A percentile compares a stretch with the other conserved stretches of the same genome.
These are phyloP conservation scores for Philonicus albiceps DNA, from an alignment of 2,888 invertebrate species.

Conservation along the genomic window DNA sequence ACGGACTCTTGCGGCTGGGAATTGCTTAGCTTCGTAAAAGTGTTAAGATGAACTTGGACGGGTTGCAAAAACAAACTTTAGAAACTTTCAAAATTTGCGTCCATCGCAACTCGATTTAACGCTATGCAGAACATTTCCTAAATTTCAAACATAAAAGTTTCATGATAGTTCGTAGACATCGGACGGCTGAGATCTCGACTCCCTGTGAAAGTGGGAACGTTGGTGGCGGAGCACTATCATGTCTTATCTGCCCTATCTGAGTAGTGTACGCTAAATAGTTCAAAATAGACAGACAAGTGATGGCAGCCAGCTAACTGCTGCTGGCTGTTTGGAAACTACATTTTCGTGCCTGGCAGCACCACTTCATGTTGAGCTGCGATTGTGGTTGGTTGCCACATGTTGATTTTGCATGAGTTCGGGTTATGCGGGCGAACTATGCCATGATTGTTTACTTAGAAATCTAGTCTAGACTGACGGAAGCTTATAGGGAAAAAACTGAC, in stretches of 20 bases:
- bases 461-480: background rate
- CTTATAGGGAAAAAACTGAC: background rate
- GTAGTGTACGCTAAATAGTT: background rate
- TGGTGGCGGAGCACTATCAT: background rate
- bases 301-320: background rate
- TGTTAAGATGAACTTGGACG: background rate
- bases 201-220: background rate
- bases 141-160: background rate
- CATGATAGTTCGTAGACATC: background rate
- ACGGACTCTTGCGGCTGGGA: background rate
- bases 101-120: background rate
- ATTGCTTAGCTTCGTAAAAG: background rate
- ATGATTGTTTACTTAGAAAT: background rate
- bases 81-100: background rate
- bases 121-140: background rate
- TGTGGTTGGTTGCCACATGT: constrained; percentile 24
- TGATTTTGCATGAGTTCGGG: constrained; percentile 19
- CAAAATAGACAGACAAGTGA: constrained; percentile 5
- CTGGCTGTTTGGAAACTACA: constrained; percentile 1
- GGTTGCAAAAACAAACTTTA: background rate
- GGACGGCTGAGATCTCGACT: background rate
- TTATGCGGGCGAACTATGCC: background rate
- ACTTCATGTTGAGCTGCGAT: background rate
- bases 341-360: constrained; percentile 33
- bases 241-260: background rate